Evolutionary conservation across 1,140 invertebrate genomes (phyloP).

Genomic region (Mercenaria mercenaria): DNA sequence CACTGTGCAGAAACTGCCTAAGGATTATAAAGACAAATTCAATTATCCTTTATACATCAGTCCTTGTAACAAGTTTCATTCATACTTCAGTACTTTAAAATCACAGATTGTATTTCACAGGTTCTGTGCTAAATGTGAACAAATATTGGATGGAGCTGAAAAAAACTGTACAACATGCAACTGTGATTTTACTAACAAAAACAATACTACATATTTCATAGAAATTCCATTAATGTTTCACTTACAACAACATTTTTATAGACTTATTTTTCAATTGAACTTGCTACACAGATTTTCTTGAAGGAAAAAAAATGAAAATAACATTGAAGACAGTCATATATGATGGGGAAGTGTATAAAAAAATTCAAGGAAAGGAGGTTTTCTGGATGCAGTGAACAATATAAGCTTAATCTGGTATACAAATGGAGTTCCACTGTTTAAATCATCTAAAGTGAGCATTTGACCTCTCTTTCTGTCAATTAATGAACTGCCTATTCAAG

Average conservation of each 20-base stretch:
- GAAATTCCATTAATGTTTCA: constrained; percentile 52
- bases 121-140: no score
- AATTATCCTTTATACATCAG: no score
- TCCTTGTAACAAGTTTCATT: no score
- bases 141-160: no score
- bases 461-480: constrained; percentile 51
- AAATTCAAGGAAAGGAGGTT: constrained; percentile 14
- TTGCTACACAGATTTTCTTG: no score
- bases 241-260: constrained; percentile 22
- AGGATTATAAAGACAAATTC: no score
- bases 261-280: constrained; percentile 17
- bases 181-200: constrained; percentile 2
- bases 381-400: constrained; percentile 16
- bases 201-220: constrained; percentile 19
- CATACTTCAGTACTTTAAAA: no score
- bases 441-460: constrained; percentile 54
- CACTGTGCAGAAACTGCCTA: no score
- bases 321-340: constrained; percentile 52
- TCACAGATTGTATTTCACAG: no score
- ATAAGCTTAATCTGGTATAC: constrained; percentile 53
- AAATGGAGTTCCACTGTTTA: constrained; percentile 58
- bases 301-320: neutral
- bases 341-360: constrained; percentile 41
- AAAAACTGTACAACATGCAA: no score
- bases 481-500: constrained; percentile 50